phyloP scores from a whole-genome alignment of 2,797 vertebrate species.

The Thamnophis elegans region DNA sequence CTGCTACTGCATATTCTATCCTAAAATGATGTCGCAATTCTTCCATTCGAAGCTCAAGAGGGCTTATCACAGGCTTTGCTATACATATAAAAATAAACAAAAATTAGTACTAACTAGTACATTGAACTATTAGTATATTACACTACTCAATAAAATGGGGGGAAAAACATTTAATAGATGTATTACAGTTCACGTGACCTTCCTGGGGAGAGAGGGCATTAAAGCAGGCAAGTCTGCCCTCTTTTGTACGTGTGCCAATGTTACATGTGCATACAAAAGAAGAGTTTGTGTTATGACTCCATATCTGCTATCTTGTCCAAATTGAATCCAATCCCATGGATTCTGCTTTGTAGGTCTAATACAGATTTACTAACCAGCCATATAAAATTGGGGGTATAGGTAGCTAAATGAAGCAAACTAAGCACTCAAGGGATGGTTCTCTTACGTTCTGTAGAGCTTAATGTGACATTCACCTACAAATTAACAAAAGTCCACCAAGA shows the following conservation, averaged over 20 bases:
- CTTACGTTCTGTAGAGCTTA: neutral
- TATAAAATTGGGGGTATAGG: neutral
- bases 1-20: conserved; percentile 95
- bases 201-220: neutral
- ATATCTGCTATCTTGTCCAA: neutral
- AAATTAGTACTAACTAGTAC: conserved; percentile 2
- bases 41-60: conserved; percentile 93
- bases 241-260: neutral
- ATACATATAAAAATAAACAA: conserved; percentile 55
- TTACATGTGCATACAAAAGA: neutral
- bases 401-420: neutral
- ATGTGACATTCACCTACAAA: neutral
- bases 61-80: conserved; percentile 95
- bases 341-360: neutral
- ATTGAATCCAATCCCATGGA: neutral
- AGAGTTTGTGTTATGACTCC: neutral
- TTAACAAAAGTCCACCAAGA: neutral
- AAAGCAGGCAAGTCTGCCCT: neutral
- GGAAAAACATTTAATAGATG: neutral
- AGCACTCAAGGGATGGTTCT: neutral
- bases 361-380: neutral
- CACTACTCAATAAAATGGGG: neutral
- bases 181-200: neutral
- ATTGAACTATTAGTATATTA: neutral
- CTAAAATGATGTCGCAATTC: conserved; percentile 95